phyloP scores from a whole-genome alignment of 2,797 vertebrate genomes.

The Tenualosa ilisha region DNA sequence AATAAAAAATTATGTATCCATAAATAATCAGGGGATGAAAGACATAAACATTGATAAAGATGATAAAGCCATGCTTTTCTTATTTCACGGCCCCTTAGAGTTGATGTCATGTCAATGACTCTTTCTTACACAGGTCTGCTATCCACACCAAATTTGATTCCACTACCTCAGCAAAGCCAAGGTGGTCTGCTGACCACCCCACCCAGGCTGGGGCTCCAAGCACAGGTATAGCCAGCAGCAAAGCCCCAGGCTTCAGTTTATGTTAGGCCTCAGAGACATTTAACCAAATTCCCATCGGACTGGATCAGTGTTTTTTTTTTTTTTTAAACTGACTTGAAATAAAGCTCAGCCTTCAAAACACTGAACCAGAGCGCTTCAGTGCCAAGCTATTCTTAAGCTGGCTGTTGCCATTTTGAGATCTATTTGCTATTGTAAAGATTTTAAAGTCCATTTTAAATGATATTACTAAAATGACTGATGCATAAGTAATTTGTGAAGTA shows the following conservation, averaged over 20 bases:
- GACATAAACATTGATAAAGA: neutral
- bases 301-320: neutral
- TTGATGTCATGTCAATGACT: neutral
- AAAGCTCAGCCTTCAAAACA: neutral
- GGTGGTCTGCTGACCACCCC: conserved; percentile 81
- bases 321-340: neutral
- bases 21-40: neutral
- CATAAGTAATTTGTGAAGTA: neutral
- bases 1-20: neutral
- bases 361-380: neutral
- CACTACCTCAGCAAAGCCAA: conserved; percentile 93
- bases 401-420: neutral
- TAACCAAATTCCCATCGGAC: neutral
- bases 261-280: conserved; percentile 12
- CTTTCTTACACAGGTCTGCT: conserved; percentile 76
- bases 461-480: neutral
- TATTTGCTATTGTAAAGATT: neutral
- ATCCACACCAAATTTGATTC: conserved; percentile 87
- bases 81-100: neutral
- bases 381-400: neutral
- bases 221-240: conserved; percentile 77
- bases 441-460: neutral
- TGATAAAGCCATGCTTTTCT: neutral
- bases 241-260: neutral
- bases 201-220: conserved; percentile 81